Evolutionary conservation across 2,888 invertebrate species (phyloP), one percentile per base, ranked within the genome.

Genomic region (Hemicrepidius hirtus): DNA sequence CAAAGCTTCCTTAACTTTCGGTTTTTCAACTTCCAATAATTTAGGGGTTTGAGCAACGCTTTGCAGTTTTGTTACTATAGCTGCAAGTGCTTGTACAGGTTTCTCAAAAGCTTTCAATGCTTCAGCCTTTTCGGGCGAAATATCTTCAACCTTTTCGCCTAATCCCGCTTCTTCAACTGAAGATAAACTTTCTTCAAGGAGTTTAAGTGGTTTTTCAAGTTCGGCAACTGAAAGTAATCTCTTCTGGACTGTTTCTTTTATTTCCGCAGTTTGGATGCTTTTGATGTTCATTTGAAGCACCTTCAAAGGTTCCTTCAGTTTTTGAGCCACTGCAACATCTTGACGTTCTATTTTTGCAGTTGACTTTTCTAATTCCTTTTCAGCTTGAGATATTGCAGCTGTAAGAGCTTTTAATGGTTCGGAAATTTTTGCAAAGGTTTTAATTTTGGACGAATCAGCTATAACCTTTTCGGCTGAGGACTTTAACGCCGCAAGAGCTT

Each of bases 1-100:
- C 10, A 79, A 16, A n/a, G 78, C 75, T 50, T 76, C 59, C 20
- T 65, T 46, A 10, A 81, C n/a, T 70, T 77, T 72, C 13, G 76
- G 71, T 68, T 77, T 77, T 32, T 68, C 28, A 13, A 57, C n/a
- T 16, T 67, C 59, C 12, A 57, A 20, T 20, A 57, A 1, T 35
- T 7, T 18, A 5, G 63, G 46, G 16, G n/a, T 63, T 16, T 32
- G 9, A 0, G 9, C 32, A 18, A 46, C n/a, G n/a, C 6, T 63
- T 46, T 46, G 21, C 10, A 63, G 5, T 10, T 46, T 63, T 9
- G 4, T 7, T 12, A 63, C 13, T 12, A 16, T 12, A 9, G 5
- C 2, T 10, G 24, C 16, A 1, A 49, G n/a, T 20, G 18, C 20
- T 20, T 37, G 18, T 0, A 46, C 18, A 6, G 63, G 32, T 46